phyloP scores from a whole-genome alignment of 2,113 vertebrate species.

The Zootoca vivipara region DNA sequence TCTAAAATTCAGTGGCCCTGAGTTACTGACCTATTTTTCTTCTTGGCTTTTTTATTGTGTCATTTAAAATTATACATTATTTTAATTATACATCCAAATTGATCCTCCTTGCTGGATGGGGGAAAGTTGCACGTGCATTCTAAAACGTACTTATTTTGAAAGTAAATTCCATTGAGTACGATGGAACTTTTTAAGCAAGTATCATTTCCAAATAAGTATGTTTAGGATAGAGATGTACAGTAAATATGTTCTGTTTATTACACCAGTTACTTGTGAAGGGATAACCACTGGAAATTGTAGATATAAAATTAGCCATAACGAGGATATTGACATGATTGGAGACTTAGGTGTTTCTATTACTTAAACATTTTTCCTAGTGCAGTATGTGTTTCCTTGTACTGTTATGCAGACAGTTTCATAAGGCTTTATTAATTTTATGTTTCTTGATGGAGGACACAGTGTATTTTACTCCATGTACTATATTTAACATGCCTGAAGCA shows the following conservation, averaged over 20 bases:
- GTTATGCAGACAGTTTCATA: slow-evolving; percentile 30
- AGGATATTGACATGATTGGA: slow-evolving; percentile 27
- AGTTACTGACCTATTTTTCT: slow-evolving; percentile 46
- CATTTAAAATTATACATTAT: slow-evolving; percentile 50
- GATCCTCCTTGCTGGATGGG: slow-evolving; percentile 4
- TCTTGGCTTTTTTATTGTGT: slow-evolving; percentile 41
- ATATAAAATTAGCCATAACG: slow-evolving; percentile 48
- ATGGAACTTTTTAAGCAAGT: not conserved
- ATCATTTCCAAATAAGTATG: not conserved
- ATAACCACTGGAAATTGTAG: slow-evolving; percentile 55
- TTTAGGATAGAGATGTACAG: not conserved
- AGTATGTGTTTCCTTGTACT: slow-evolving; percentile 34
- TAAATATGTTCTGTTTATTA: slow-evolving; percentile 25
- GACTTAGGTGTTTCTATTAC: slow-evolving; percentile 17
- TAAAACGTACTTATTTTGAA: not conserved
- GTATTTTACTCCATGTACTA: not conserved
- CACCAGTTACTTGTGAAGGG: slow-evolving; percentile 21
- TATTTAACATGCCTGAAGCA: slow-evolving; percentile 24
- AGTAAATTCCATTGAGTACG: not conserved
- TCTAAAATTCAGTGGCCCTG: slow-evolving; percentile 55
- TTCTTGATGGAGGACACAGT: slow-evolving; percentile 49
- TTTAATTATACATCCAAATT: slow-evolving; percentile 47
- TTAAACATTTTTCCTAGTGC: slow-evolving; percentile 40
- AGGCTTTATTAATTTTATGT: slow-evolving; percentile 38
- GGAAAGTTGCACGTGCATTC: not conserved